A percentile compares a stretch with the other conserved stretches of the same genome.
These are phyloP conservation scores for Aphaenogaster floridana DNA, from an alignment of 1,140 invertebrate species.

Conservation along the genomic window DNA sequence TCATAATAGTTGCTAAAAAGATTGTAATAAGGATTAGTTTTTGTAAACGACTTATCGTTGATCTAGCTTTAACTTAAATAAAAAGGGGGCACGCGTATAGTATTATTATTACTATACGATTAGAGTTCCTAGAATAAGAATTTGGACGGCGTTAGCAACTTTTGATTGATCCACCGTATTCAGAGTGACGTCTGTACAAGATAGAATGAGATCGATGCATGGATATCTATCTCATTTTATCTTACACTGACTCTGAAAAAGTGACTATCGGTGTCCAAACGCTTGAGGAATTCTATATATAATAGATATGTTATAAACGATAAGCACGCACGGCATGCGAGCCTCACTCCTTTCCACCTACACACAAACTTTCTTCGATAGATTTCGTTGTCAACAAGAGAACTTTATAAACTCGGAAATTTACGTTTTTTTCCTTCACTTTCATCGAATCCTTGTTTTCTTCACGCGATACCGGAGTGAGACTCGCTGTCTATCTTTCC, in stretches of 20 bases:
- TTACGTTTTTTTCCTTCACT: neutral
- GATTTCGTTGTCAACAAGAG: neutral
- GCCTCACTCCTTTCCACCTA: conserved; percentile 20
- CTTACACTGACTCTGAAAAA: no score
- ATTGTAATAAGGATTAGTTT: conserved; percentile 15
- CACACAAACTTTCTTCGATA: neutral
- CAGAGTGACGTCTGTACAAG: no score
- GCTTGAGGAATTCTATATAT: neutral
- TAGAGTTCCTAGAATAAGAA: no score
- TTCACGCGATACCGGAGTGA: neutral
- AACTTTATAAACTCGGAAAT: neutral
- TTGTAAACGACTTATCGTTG: conserved; percentile 42
- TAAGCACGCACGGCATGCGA: conserved; percentile 18
- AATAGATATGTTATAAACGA: conserved; percentile 4
- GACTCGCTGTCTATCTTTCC: neutral
- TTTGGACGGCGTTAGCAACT: no score
- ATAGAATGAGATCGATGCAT: no score
- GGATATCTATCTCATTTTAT: no score
- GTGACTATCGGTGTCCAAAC: no score
- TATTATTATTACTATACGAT: conserved; percentile 55
- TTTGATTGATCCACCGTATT: no score
- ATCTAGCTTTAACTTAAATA: conserved; percentile 66
- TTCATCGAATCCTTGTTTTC: neutral
- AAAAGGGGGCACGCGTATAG: conserved; percentile 41
- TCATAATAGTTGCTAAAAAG: conserved; percentile 57